Evolutionary conservation across 30 jellyfish, hydroid and myxozoan species (phyloP).

Genomic region (Turritopsis rubra): DNA sequence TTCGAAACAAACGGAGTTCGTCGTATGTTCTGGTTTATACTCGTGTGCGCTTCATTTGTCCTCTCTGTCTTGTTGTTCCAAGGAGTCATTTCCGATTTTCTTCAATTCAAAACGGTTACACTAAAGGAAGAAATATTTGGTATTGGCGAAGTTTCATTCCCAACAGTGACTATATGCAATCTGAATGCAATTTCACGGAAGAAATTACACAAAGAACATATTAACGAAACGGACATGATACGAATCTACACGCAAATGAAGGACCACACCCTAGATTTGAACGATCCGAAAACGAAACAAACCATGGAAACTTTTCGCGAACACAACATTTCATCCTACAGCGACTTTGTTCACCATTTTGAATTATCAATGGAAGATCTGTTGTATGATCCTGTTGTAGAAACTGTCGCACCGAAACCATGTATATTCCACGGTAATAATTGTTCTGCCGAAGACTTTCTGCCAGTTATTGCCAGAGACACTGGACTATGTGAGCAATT

Average conservation of each 20-base stretch:
- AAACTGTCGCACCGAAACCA: background rate
- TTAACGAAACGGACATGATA: background rate
- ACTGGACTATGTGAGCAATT: background rate
- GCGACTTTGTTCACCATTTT: background rate
- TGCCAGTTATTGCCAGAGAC: background rate
- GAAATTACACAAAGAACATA: background rate
- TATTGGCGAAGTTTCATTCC: background rate
- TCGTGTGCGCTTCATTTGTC: background rate
- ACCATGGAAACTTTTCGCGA: background rate
- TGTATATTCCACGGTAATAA: background rate
- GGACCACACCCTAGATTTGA: background rate
- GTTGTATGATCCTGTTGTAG: slow-evolving; percentile 4
- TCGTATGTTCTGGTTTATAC: background rate
- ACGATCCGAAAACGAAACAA: background rate
- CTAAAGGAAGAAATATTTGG: slow-evolving; percentile 1
- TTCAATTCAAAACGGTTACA: background rate
- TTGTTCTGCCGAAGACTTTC: background rate
- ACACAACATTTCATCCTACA: background rate
- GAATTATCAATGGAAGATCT: slow-evolving; percentile 1
- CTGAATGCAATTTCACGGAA: background rate
- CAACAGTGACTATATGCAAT: slow-evolving; percentile 7
- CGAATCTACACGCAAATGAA: background rate
- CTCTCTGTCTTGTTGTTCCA: background rate
- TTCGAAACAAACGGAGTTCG: slow-evolving; percentile 8
- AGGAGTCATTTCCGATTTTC: slow-evolving; percentile 10